Conservation (phyloP, 2,797 vertebrate genomes). For the Ibycter americanus region DNA sequence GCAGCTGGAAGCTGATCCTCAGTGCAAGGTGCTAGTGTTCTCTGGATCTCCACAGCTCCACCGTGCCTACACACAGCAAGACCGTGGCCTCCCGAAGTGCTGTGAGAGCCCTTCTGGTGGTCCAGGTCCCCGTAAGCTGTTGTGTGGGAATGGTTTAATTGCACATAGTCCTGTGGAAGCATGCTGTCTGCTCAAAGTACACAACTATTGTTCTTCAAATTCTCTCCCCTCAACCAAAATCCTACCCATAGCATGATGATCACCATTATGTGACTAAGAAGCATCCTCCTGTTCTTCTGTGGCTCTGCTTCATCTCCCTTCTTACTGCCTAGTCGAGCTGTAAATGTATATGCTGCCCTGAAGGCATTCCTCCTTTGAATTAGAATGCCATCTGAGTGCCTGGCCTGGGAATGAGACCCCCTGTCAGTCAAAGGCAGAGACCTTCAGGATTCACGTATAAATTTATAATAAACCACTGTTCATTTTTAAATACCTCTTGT, state of each 20-base stretch:
- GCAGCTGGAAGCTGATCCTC: neutral
- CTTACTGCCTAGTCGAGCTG: neutral
- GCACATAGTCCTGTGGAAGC: neutral
- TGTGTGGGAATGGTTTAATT: neutral
- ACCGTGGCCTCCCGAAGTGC: neutral
- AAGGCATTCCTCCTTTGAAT: neutral
- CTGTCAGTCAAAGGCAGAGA: conserved; percentile 27
- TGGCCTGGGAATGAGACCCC: neutral
- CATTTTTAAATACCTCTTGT: conserved; percentile 13
- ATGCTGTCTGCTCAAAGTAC: neutral
- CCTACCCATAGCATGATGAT: neutral
- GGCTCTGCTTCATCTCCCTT: neutral
- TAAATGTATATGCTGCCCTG: conserved; percentile 5
- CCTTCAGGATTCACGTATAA: conserved; percentile 1
- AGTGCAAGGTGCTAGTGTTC: neutral
- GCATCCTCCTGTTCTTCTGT: neutral
- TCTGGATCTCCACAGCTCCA: neutral
- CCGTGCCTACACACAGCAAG: neutral
- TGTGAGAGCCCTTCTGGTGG: neutral
- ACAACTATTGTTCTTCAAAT: neutral
- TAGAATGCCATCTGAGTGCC: neutral
- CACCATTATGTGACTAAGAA: neutral
- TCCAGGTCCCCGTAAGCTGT: neutral
- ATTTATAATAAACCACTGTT: conserved; percentile 21
- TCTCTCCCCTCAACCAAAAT: neutral